Base-by-base conservation (phyloP, 2,113 vertebrate genomes). In the Girardinichthys multiradiatus region DNA sequence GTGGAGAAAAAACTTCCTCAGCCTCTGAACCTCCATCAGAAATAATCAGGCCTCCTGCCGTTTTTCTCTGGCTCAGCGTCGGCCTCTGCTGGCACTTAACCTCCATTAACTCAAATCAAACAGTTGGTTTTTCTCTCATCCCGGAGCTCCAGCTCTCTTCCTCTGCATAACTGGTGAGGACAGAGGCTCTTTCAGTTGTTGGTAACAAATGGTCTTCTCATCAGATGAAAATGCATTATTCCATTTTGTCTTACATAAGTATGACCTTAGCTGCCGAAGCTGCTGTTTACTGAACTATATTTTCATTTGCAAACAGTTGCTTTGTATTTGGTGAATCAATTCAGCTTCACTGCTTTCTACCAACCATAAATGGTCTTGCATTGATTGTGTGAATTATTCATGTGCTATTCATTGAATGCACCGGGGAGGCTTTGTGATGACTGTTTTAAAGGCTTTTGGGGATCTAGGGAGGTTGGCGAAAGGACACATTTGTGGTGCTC, bases 331-430 rank as follows among this genome's bases (percentile, higher is more conserved):
- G 2, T 45, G 27, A 60, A 80, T 78, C 72, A 79, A 87, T 86
- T 67, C 68, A 13, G 12, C 68, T 68, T 79, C 76, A 14, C 76
- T 35, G 42, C 73, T 15, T 61, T 74, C 68, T 75, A 4, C 74
- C 59, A 83, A 6, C 70, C 80, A 64, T 77, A 82, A 80, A 86
- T 82, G 84, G 62, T 62, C n/a, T 42, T 0, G 12, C 57, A 79
- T 84, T 74, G 82, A 89, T 82, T 64, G 67, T 57, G 54, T 37
- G 68, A 64, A 83, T 83, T 80, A 85, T 85, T 85, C 74, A 70
- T 54, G 79, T 31, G 71, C 69, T 57, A 67, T 72, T 70, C 72
- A 79, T 60, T 58, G 29, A 29, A 6, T 27, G 33, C 51, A 24
- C 24, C 78, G 27, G 57, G 42, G 48, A 42, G 51, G 58, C 64